These are phyloP conservation scores for Pholis gunnellus DNA, from an alignment of 2,113 vertebrate genomes.

Conservation along the genomic window DNA sequence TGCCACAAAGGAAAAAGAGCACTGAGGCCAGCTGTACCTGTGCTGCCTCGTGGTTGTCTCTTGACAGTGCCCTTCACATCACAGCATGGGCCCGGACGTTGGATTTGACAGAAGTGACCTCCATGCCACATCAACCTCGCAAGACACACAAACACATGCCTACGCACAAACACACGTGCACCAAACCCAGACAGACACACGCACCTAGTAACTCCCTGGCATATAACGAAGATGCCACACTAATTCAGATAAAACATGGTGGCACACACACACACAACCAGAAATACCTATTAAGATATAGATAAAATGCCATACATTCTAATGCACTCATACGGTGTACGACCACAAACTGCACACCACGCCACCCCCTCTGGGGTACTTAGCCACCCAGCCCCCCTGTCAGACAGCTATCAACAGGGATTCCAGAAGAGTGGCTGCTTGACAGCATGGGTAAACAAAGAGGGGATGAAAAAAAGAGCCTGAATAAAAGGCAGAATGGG, in stretches of 20 bases:
- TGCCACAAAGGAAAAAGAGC: conserved; percentile 71
- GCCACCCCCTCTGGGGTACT: conserved; percentile 46
- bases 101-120: conserved; percentile 89
- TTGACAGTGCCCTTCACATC: conserved; percentile 89
- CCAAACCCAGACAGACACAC: conserved; percentile 38
- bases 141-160: conserved; percentile 73
- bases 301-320: conserved; percentile 8
- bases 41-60: conserved; percentile 83
- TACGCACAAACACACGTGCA: conserved; percentile 33
- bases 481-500: conserved; percentile 75
- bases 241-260: not conserved
- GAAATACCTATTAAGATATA: not conserved
- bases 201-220: conserved; percentile 33
- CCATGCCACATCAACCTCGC: conserved; percentile 75
- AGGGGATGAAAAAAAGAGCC: conserved; percentile 64
- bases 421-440: conserved; percentile 79
- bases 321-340: not conserved
- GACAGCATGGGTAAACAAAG: conserved; percentile 79
- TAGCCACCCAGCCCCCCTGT: conserved; percentile 69
- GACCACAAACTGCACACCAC: conserved; percentile 40
- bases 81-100: conserved; percentile 82
- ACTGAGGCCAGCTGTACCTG: conserved; percentile 85
- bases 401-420: conserved; percentile 87
- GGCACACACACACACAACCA: not conserved
- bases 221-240: conserved; percentile 20